These are phyloP conservation scores for Procavia capensis DNA, from an alignment of 2,113 vertebrate genomes.

Conservation along the genomic window DNA sequence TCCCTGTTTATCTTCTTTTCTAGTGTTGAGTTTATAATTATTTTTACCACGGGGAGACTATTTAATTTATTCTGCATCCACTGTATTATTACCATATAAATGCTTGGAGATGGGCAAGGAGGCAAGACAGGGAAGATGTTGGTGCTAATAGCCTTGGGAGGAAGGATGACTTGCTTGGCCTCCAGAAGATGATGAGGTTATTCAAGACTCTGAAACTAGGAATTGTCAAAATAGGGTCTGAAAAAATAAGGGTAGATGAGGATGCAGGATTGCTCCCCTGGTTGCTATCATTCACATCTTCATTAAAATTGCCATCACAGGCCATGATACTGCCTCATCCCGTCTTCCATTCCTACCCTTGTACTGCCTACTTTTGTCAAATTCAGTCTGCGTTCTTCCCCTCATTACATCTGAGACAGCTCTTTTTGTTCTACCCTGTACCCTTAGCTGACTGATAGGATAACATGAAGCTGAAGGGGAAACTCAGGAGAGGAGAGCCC, in stretches of 20 bases:
- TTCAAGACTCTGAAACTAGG: not conserved
- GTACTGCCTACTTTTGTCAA: not conserved
- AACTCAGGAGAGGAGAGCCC: not conserved
- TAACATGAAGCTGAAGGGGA: not conserved
- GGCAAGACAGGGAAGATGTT: not conserved
- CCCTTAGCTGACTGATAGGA: not conserved
- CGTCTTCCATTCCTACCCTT: not conserved
- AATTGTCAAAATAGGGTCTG: not conserved
- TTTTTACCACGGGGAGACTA: not conserved
- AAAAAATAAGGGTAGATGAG: not conserved
- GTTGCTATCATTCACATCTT: not conserved
- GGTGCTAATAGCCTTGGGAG: not conserved
- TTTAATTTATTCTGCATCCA: constrained; percentile 11
- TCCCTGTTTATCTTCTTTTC: not conserved
- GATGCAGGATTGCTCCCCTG: not conserved
- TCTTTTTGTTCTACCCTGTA: not conserved
- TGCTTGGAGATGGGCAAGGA: not conserved
- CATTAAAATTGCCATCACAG: not conserved
- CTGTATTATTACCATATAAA: not conserved
- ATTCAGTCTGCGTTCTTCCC: not conserved
- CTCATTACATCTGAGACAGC: not conserved
- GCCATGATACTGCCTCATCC: not conserved
- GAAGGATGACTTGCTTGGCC: not conserved
- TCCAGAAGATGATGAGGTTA: not conserved
- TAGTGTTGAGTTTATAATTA: not conserved